These are phyloP conservation scores for Plutomurus gul DNA, from an alignment of 1,140 invertebrate species.

Conservation along the genomic window DNA sequence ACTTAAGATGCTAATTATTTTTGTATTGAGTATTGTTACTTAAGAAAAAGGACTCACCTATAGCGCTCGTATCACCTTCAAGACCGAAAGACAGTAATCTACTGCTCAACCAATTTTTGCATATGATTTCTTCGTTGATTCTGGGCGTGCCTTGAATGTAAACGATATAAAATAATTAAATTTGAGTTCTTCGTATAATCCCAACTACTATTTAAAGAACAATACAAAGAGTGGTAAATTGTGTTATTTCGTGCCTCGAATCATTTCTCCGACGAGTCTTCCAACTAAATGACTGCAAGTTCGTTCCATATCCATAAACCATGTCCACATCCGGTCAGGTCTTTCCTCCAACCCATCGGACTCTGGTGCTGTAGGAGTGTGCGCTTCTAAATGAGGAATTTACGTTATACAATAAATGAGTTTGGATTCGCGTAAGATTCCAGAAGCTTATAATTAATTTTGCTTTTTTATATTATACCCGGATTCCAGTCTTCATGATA, in stretches of 20 bases:
- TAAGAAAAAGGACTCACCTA: background rate
- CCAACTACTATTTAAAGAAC: too few species aligned
- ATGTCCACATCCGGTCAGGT: slow-evolving; percentile 60
- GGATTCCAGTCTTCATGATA: slow-evolving; percentile 57
- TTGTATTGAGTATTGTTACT: too few species aligned
- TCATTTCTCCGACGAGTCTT: slow-evolving; percentile 64
- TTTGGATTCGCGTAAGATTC: too few species aligned
- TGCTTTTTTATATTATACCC: slow-evolving; percentile 9
- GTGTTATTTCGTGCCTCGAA: slow-evolving; percentile 63
- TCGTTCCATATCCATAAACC: slow-evolving; percentile 68
- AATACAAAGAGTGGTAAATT: too few species aligned
- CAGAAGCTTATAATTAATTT: too few species aligned
- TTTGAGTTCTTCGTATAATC: too few species aligned
- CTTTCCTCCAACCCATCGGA: background rate
- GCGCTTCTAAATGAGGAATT: background rate
- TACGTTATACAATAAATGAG: background rate
- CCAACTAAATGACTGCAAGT: slow-evolving; percentile 67
- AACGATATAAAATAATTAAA: too few species aligned
- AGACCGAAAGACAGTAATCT: slow-evolving; percentile 65
- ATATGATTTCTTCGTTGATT: slow-evolving; percentile 60
- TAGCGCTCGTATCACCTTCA: slow-evolving; percentile 54
- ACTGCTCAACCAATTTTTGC: slow-evolving; percentile 62
- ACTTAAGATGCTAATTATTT: too few species aligned
- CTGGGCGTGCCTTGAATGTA: too few species aligned
- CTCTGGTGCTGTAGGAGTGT: slow-evolving; percentile 27